Evolutionary conservation across 2,797 vertebrate genomes (phyloP).

Genomic region (Coendou prehensilis): DNA sequence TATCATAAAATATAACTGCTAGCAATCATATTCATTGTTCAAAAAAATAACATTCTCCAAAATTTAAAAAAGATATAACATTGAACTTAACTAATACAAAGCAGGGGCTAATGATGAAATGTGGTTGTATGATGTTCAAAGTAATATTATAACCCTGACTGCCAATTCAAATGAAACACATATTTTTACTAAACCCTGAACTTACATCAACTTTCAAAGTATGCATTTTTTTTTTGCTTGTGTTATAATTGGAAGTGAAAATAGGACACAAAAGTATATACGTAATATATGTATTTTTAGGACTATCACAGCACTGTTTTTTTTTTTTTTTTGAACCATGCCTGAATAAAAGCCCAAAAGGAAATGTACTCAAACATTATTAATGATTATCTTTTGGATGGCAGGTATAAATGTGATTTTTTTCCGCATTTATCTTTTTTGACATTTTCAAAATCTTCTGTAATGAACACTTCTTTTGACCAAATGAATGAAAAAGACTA

Average conservation of each 20-base stretch:
- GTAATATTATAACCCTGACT: constrained; percentile 32
- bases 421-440: not conserved
- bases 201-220: constrained; percentile 76
- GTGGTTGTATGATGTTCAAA: constrained; percentile 46
- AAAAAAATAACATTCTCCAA: constrained; percentile 66
- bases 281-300: constrained; percentile 47
- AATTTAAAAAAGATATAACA: constrained; percentile 56
- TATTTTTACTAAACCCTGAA: constrained; percentile 78
- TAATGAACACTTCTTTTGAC: constrained; percentile 44
- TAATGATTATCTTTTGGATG: constrained; percentile 59
- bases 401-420: constrained; percentile 10
- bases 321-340: constrained; percentile 29
- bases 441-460: constrained; percentile 52
- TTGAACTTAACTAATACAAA: constrained; percentile 54
- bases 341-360: constrained; percentile 72
- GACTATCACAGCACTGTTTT: constrained; percentile 60
- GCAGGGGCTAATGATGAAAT: not conserved
- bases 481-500: constrained; percentile 21
- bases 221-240: constrained; percentile 71
- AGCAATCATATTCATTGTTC: constrained; percentile 56
- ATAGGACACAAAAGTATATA: constrained; percentile 79
- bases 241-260: constrained; percentile 84
- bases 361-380: constrained; percentile 58
- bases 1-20: constrained; percentile 68
- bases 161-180: constrained; percentile 68